phyloP scores from a whole-genome alignment of 2,113 vertebrate genomes.

The Chionis minor region DNA sequence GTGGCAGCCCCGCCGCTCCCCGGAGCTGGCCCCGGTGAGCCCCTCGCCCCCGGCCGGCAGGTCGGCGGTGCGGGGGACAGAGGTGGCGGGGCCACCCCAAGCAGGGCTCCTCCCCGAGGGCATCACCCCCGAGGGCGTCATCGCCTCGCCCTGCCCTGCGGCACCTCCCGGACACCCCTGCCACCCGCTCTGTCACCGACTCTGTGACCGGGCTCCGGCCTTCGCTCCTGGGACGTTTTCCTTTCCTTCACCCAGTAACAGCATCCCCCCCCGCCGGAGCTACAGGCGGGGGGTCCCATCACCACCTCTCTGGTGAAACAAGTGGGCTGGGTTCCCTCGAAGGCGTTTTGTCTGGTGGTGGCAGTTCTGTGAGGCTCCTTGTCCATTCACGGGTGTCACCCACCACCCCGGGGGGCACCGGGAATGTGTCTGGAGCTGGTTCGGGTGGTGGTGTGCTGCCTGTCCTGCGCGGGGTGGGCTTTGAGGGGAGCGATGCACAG shows the following conservation, averaged over 20 bases:
- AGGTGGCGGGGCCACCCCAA: not conserved
- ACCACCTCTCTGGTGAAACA: not conserved
- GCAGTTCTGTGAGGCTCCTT: not conserved
- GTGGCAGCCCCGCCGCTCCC: not conserved
- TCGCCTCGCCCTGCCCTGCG: not conserved
- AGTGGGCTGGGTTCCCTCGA: not conserved
- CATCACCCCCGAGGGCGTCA: too few relatives aligned
- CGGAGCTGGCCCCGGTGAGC: not conserved
- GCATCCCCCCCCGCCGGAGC: not conserved
- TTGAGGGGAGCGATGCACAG: accelerated
- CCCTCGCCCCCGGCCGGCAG: not conserved
- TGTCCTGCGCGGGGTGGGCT: not conserved
- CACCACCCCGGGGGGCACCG: accelerated
- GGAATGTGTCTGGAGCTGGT: not conserved
- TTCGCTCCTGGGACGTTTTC: not conserved
- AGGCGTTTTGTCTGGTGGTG: not conserved
- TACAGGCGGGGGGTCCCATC: not conserved
- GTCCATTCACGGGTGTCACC: not conserved
- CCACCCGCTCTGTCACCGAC: not conserved
- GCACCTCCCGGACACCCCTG: not conserved
- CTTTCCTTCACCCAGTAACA: not conserved
- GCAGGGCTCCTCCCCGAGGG: not conserved
- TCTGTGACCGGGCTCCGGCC: not conserved
- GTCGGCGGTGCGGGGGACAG: not conserved
- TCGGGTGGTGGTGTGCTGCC: accelerated